These are phyloP conservation scores for Criorhina ranunculi DNA, from an alignment of 2,888 invertebrate species.

Conservation along the genomic window DNA sequence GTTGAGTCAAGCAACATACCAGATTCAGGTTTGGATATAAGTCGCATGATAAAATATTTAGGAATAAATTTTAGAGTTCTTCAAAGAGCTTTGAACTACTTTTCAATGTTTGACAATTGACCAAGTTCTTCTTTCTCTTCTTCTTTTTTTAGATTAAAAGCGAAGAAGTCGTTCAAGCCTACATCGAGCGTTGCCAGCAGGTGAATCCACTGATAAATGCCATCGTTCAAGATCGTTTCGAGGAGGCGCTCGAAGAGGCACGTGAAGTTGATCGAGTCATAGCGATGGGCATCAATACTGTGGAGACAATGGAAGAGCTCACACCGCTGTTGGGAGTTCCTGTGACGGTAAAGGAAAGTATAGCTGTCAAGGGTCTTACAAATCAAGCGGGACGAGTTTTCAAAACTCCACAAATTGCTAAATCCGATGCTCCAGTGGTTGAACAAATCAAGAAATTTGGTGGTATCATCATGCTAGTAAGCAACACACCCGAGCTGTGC, in stretches of 20 bases:
- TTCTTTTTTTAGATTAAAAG: conserved; percentile 87
- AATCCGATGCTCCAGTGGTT: conserved; percentile 90
- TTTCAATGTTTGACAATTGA: neutral
- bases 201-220: conserved; percentile 93
- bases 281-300: conserved; percentile 85
- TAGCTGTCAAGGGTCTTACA: conserved; percentile 91
- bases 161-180: conserved; percentile 89
- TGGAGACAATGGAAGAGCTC: conserved; percentile 88
- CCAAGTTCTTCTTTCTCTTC: conserved; percentile 21
- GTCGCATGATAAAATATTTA: too few relatives aligned
- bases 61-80: too few relatives aligned
- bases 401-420: conserved; percentile 87
- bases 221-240: conserved; percentile 91
- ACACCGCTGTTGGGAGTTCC: conserved; percentile 93
- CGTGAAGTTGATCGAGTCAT: conserved; percentile 89
- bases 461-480: conserved; percentile 93
- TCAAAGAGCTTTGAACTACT: too few relatives aligned
- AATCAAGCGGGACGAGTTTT: conserved; percentile 90
- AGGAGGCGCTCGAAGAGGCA: conserved; percentile 91
- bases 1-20: too few relatives aligned
- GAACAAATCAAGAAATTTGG: conserved; percentile 90
- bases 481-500: conserved; percentile 96
- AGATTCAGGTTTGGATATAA: too few relatives aligned
- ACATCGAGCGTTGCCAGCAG: conserved; percentile 90
- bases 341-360: conserved; percentile 93